These are phyloP conservation scores for Falcaria lacertinaria DNA, from an alignment of 2,888 invertebrate species.

Conservation along the genomic window DNA sequence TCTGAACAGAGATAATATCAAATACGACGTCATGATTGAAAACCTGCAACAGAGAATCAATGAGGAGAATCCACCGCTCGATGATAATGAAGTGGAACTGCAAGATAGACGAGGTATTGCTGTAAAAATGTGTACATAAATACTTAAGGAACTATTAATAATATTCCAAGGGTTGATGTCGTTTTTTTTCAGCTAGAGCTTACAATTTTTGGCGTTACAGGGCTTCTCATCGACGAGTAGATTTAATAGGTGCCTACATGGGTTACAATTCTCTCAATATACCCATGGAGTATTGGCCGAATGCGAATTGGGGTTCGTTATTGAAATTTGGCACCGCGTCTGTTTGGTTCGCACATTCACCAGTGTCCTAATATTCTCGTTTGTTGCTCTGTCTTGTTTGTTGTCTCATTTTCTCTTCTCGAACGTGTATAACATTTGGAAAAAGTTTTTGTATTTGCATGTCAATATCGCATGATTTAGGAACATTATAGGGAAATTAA, in stretches of 20 bases:
- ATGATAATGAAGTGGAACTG: constrained; percentile 83
- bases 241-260: constrained; percentile 69
- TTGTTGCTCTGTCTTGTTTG: constrained; percentile 7
- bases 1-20: constrained; percentile 81
- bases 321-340: constrained; percentile 49
- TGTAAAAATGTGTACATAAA: not conserved
- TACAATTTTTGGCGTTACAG: constrained; percentile 80
- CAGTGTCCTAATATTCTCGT: constrained; percentile 31
- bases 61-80: constrained; percentile 86
- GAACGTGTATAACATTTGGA: constrained; percentile 14
- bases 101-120: constrained; percentile 84
- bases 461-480: constrained; percentile 22
- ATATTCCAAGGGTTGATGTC: constrained; percentile 60
- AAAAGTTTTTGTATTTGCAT: constrained; percentile 15
- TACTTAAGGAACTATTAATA: constrained; percentile 21
- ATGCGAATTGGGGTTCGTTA: constrained; percentile 82
- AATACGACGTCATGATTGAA: constrained; percentile 85
- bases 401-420: constrained; percentile 13
- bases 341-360: constrained; percentile 32
- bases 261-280: constrained; percentile 77
- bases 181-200: constrained; percentile 79
- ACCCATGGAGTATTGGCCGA: constrained; percentile 80
- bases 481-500: not conserved
- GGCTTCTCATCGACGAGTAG: constrained; percentile 61
- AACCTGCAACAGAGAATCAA: constrained; percentile 89